Percentiles rank a stretch among this genome's conserved stretches.
phyloP scores from a whole-genome alignment of 2,888 invertebrate genomes.

The Nomada flava region DNA sequence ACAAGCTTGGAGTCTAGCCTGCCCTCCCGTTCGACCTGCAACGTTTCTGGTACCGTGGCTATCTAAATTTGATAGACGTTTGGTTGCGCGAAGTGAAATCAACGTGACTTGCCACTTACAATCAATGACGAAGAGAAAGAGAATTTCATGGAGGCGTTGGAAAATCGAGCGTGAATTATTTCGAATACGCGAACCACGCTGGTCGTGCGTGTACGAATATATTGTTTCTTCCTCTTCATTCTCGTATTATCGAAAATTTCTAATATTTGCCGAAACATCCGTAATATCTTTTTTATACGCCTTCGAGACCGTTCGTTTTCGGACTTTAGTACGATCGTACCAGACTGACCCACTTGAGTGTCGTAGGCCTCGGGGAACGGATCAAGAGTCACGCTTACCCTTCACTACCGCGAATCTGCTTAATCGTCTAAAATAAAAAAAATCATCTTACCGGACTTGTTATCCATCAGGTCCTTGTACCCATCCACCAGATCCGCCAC shows the following conservation, averaged over 20 bases:
- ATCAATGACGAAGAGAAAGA: background rate
- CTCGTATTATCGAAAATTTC: background rate
- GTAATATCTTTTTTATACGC: too few species aligned
- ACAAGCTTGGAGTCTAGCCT: background rate
- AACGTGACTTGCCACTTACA: background rate
- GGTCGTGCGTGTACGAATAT: background rate
- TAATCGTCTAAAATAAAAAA: slow-evolving; percentile 10
- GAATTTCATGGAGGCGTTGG: background rate
- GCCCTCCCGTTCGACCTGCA: background rate
- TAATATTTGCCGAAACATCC: too few species aligned
- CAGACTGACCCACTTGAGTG: slow-evolving; percentile 29
- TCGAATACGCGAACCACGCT: background rate
- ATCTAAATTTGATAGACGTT: background rate
- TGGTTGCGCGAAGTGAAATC: slow-evolving; percentile 1
- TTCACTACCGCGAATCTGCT: background rate
- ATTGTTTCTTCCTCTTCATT: background rate
- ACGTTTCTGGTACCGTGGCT: background rate
- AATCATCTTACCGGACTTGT: slow-evolving; percentile 88
- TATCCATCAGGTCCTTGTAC: slow-evolving; percentile 90
- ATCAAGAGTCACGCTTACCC: background rate
- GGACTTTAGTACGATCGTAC: slow-evolving; percentile 13
- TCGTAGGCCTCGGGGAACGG: slow-evolving; percentile 11
- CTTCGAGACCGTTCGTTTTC: slow-evolving; percentile 7
- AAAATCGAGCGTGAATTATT: background rate
- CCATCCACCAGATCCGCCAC: slow-evolving; percentile 85